Percentiles rank a stretch among this genome's conserved stretches.
Evolutionary conservation across 2,888 invertebrate genomes (phyloP).

Genomic region (Euzetes globulus): DNA sequence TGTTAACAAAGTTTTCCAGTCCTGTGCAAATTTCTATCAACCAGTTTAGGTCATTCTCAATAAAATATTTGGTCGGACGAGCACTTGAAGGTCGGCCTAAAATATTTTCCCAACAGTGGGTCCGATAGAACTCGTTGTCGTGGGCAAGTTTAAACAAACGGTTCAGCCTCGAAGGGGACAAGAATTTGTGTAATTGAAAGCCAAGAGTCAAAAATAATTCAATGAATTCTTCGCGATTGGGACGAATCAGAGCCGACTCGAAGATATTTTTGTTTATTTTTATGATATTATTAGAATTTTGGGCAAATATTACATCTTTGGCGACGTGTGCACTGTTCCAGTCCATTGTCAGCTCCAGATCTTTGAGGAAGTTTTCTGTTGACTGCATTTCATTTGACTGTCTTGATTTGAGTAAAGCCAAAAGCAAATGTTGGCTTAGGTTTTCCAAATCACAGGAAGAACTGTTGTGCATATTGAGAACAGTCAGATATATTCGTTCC

Average conservation of each 20-base stretch:
- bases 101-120: slow-evolving; percentile 46
- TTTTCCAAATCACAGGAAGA: slow-evolving; percentile 45
- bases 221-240: slow-evolving; percentile 48
- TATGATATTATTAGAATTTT: slow-evolving; percentile 41
- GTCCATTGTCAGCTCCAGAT: slow-evolving; percentile 47
- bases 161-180: slow-evolving; percentile 43
- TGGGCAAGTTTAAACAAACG: slow-evolving; percentile 45
- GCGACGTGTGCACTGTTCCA: slow-evolving; percentile 49
- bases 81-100: slow-evolving; percentile 43
- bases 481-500: slow-evolving; percentile 45
- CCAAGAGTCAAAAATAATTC: slow-evolving; percentile 48
- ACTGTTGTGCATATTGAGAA: slow-evolving; percentile 46
- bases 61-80: slow-evolving; percentile 41
- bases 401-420: slow-evolving; percentile 46
- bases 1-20: slow-evolving; percentile 46
- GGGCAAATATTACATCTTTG: slow-evolving; percentile 45
- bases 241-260: slow-evolving; percentile 45
- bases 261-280: slow-evolving; percentile 36
- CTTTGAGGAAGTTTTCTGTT: slow-evolving; percentile 42
- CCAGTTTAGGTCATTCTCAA: slow-evolving; percentile 44
- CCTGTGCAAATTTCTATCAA: slow-evolving; percentile 45
- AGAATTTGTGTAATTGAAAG: slow-evolving; percentile 47
- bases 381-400: not conserved
- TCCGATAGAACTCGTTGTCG: slow-evolving; percentile 47
- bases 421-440: slow-evolving; percentile 47